Base-by-base conservation (phyloP, 2,113 vertebrate genomes). In the Bubo scandiacus region DNA sequence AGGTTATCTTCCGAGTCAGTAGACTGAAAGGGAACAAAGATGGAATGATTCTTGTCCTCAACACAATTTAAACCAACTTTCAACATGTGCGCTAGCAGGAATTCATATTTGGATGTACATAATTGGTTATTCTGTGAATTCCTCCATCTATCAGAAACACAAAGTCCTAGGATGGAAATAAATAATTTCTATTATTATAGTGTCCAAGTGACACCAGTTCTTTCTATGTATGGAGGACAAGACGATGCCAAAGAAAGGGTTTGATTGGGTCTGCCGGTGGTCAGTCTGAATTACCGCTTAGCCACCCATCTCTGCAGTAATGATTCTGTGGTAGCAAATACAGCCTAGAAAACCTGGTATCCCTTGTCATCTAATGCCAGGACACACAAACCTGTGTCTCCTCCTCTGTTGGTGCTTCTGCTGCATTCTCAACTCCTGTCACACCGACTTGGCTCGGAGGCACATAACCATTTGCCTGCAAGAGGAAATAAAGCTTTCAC, bases 1-100 rank as follows among this genome's bases (percentile, higher is more conserved):
- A 98, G 97, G 42, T 96, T 96, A 49, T 99, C 99, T 91, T 99
- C 99, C 0, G 98, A 97, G 96, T 99, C 99, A 34, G 96, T 97
- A 1, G 97, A 98, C 99, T 99, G 96, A 5, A 81, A 94, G 22
- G 70, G 71, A 94, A 93, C 78, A 88, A n/a, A 86, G 5, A 65
- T 3, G 34, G 42, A 81, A 14, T 18, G 6, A 63, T 32, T 55
- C 73, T 8, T 72, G 70, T 57, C 30, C 81, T 83, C 63, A 51
- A 1, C 30, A 45, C 1, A 7, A 67, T 34, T 59, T 26, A 40
- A 42, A 49, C 80, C 36, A 52, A 7, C 5, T 13, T 27, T 34
- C 52, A 65, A 5, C 9, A 6, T 0, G 12, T 40, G 47, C 5
- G 1, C 5, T 22, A 82, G 57, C 68, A 52, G 63, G 57, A 61